These are phyloP conservation scores for Gymnorhina tibicen DNA, from an alignment of 2,113 vertebrate genomes.

Conservation along the genomic window DNA sequence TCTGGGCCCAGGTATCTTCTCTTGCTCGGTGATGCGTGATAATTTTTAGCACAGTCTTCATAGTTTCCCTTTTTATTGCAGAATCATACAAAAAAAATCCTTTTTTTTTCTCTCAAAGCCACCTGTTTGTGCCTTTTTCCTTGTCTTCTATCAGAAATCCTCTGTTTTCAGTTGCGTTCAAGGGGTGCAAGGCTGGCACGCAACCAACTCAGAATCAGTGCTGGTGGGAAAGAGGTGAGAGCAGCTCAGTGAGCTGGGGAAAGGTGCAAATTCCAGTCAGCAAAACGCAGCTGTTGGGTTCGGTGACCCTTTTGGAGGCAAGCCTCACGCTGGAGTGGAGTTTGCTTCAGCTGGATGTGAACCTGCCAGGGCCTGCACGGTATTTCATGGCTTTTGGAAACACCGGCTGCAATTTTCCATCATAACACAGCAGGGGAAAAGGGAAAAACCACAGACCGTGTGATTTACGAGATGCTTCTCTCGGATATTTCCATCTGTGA, in stretches of 20 bases:
- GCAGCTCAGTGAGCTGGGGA: neutral
- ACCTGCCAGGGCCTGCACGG: neutral
- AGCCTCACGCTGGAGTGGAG: neutral
- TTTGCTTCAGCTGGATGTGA: neutral
- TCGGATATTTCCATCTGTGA: neutral
- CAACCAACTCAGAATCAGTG: neutral
- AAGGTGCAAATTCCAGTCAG: neutral
- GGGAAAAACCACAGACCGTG: neutral
- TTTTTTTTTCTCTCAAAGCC: neutral
- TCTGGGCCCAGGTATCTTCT: neutral
- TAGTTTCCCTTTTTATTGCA: neutral
- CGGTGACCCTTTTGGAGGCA: neutral
- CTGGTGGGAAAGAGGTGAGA: neutral
- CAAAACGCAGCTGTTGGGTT: neutral
- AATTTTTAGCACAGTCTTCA: neutral
- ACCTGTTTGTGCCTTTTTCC: neutral
- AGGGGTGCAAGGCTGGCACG: neutral
- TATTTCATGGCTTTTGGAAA: slow-evolving; percentile 30
- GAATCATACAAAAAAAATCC: neutral
- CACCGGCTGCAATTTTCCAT: neutral
- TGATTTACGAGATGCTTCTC: slow-evolving; percentile 10
- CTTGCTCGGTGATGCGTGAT: rapidly evolving
- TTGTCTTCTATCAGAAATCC: neutral
- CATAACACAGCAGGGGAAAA: neutral
- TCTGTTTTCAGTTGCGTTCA: neutral